Conservation (phyloP, 2,797 vertebrate species). For the Hipposideros larvatus region DNA sequence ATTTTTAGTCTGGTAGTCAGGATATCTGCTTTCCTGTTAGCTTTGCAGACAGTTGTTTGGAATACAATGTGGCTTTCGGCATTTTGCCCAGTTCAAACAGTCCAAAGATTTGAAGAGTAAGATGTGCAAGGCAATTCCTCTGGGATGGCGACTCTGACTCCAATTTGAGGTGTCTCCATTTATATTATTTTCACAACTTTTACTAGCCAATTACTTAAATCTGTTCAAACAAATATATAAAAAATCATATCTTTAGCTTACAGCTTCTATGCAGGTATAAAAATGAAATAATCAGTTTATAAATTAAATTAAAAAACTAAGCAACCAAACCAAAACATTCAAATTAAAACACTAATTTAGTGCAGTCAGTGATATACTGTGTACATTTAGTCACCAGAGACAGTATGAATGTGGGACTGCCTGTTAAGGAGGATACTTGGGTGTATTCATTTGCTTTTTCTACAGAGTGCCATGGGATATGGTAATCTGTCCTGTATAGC, state of each 20-base stretch:
- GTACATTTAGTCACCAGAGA: background rate
- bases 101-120: background rate
- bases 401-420: background rate
- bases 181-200: background rate
- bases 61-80: background rate
- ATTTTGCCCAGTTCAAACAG: background rate
- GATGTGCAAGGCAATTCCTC: background rate
- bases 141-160: background rate
- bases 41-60: background rate
- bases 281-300: conserved; percentile 35
- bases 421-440: background rate
- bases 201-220: conserved; percentile 4
- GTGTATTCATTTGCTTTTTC: background rate
- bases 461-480: background rate
- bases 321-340: background rate
- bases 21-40: background rate
- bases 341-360: conserved; percentile 27
- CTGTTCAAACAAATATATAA: conserved; percentile 1
- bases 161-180: background rate
- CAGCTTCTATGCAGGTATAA: conserved; percentile 6
- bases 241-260: background rate
- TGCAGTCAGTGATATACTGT: background rate
- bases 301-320: conserved; percentile 5
- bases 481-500: background rate
- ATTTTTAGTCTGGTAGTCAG: background rate